A percentile compares a stretch with the other conserved stretches of the same genome.
Evolutionary conservation across 2,888 invertebrate species (phyloP).

Genomic region (Ectobius pallidus): DNA sequence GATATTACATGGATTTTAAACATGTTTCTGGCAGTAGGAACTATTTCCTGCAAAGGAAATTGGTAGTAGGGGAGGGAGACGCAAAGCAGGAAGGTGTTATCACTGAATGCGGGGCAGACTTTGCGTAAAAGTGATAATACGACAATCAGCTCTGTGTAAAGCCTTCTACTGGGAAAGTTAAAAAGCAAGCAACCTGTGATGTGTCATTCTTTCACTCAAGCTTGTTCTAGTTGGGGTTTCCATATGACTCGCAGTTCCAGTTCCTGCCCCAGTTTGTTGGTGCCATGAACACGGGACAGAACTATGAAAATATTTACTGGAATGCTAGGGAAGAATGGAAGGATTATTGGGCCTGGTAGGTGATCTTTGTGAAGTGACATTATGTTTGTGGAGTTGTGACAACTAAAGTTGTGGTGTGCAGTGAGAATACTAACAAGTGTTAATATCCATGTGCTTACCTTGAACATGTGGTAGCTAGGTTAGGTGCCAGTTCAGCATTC

Average conservation of each 20-base stretch:
- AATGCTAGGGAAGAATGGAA: conserved; percentile 17
- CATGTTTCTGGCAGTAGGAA: no score
- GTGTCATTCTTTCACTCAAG: background rate
- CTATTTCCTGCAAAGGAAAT: background rate
- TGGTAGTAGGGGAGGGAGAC: background rate
- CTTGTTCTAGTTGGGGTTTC: background rate
- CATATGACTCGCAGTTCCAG: background rate
- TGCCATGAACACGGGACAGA: conserved; percentile 7
- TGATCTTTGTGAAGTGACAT: background rate
- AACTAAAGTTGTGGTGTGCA: background rate
- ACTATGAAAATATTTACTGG: conserved; percentile 6
- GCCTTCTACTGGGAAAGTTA: background rate
- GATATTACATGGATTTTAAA: no score
- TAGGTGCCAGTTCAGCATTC: no score
- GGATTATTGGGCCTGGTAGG: conserved; percentile 34
- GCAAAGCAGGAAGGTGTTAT: background rate
- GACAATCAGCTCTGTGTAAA: background rate
- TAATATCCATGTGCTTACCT: no score
- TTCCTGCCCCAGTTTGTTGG: background rate
- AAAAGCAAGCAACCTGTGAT: background rate
- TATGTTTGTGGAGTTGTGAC: background rate
- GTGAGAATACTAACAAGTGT: background rate
- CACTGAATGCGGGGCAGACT: background rate
- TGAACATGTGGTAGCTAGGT: no score
- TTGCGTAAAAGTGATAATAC: background rate